A percentile compares a stretch with the other conserved stretches of the same genome.
Conservation (phyloP, 1,140 invertebrate species). For the Hyposmocoma kahamanoa region DNA sequence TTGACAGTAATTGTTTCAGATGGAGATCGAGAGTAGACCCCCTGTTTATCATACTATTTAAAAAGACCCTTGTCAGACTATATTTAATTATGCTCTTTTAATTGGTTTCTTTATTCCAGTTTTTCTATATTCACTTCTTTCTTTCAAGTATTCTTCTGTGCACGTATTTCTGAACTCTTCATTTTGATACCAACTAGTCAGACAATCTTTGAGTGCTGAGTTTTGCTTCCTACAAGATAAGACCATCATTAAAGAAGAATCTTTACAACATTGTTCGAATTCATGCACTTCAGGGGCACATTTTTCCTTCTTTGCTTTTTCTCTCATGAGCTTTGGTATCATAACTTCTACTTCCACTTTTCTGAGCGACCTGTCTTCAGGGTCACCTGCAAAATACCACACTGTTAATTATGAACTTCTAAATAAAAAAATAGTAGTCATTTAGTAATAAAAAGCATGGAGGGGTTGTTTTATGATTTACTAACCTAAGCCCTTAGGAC, state of each 20-base stretch:
- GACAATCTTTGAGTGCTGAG: slow-evolving; percentile 79
- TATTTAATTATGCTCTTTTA: slow-evolving; percentile 51
- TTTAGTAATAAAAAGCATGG: neutral
- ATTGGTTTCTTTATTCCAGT: slow-evolving; percentile 82
- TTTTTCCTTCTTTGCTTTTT: slow-evolving; percentile 84
- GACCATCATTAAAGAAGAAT: slow-evolving; percentile 79
- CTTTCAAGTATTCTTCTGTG: slow-evolving; percentile 85
- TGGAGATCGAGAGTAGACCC: no score
- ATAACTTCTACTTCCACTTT: slow-evolving; percentile 90
- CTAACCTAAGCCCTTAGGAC: slow-evolving; percentile 75
- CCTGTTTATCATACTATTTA: no score
- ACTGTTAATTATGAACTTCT: neutral
- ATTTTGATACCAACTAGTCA: slow-evolving; percentile 84
- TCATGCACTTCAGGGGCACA: slow-evolving; percentile 81
- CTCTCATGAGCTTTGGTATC: slow-evolving; percentile 89
- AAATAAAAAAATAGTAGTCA: neutral
- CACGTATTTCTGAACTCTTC: slow-evolving; percentile 83
- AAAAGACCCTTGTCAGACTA: no score
- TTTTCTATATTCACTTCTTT: slow-evolving; percentile 85
- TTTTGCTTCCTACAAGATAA: slow-evolving; percentile 84
- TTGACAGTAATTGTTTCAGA: no score
- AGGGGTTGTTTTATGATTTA: neutral
- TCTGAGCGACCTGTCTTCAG: slow-evolving; percentile 84
- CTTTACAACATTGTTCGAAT: slow-evolving; percentile 86
- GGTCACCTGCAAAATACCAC: slow-evolving; percentile 81